Conservation (phyloP, 2,113 vertebrate genomes). For the Megaceryle torquata region DNA sequence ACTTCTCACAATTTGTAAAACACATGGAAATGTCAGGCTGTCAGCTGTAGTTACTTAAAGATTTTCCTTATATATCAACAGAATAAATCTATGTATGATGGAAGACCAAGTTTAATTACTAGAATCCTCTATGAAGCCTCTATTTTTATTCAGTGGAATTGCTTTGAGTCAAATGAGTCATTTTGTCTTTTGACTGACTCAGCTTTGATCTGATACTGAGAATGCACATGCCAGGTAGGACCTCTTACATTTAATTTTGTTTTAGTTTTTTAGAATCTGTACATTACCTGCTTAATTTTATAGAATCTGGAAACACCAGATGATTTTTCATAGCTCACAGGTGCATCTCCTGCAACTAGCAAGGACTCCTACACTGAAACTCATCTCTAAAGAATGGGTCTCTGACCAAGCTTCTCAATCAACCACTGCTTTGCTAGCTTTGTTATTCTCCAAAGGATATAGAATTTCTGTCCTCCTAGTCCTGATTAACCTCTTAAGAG, state of each 20-base stretch:
- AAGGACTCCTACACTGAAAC: background rate
- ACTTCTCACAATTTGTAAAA: background rate
- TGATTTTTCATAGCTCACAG: background rate
- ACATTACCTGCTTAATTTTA: background rate
- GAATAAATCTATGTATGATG: background rate
- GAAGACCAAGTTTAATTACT: background rate
- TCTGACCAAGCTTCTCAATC: background rate
- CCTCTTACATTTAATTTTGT: background rate
- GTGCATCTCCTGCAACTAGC: background rate
- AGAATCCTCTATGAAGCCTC: background rate
- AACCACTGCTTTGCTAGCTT: background rate
- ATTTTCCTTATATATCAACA: background rate
- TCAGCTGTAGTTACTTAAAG: background rate
- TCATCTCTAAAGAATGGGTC: rapidly evolving
- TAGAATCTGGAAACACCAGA: background rate
- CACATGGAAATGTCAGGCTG: background rate
- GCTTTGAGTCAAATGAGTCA: background rate
- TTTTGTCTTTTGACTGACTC: background rate
- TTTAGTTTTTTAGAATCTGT: background rate
- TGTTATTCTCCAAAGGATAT: background rate
- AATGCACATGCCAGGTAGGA: background rate
- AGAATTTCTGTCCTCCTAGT: background rate
- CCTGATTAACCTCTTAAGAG: background rate
- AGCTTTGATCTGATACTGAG: background rate
- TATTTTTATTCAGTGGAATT: background rate